These are phyloP conservation scores for Sebastes trivittatus DNA, from an alignment of 2,797 vertebrate genomes.

Conservation along the genomic window DNA sequence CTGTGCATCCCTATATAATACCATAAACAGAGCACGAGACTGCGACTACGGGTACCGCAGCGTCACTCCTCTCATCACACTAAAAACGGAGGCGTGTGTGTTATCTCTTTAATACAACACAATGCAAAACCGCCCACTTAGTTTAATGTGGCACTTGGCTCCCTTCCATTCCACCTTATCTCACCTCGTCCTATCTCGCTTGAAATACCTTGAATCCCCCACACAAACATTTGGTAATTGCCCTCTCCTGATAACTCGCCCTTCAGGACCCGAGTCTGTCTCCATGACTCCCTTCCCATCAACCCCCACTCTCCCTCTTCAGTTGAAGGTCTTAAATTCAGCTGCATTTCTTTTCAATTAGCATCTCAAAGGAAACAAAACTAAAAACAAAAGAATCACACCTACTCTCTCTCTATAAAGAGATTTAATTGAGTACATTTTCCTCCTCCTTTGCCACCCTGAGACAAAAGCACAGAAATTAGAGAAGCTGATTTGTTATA, in stretches of 20 bases:
- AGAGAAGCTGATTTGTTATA: constrained; percentile 33
- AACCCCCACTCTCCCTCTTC: neutral
- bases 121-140: constrained; percentile 51
- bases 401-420: constrained; percentile 49
- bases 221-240: constrained; percentile 65
- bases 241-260: constrained; percentile 35
- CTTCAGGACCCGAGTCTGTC: constrained; percentile 20
- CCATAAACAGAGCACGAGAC: neutral
- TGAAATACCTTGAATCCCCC: constrained; percentile 46
- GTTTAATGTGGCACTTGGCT: constrained; percentile 62
- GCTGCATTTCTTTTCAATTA: constrained; percentile 59
- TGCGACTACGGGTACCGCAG: neutral
- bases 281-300: constrained; percentile 18
- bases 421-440: constrained; percentile 15
- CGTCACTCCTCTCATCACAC: constrained; percentile 5
- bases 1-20: neutral
- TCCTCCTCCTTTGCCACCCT: neutral
- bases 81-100: neutral
- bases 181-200: constrained; percentile 35
- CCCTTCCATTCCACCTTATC: constrained; percentile 51
- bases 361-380: constrained; percentile 28
- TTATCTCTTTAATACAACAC: constrained; percentile 22
- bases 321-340: constrained; percentile 18
- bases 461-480: constrained; percentile 28
- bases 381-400: constrained; percentile 45